Evolutionary conservation across 2,113 vertebrate genomes (phyloP).

Genomic region (Brachyistius frenatus): DNA sequence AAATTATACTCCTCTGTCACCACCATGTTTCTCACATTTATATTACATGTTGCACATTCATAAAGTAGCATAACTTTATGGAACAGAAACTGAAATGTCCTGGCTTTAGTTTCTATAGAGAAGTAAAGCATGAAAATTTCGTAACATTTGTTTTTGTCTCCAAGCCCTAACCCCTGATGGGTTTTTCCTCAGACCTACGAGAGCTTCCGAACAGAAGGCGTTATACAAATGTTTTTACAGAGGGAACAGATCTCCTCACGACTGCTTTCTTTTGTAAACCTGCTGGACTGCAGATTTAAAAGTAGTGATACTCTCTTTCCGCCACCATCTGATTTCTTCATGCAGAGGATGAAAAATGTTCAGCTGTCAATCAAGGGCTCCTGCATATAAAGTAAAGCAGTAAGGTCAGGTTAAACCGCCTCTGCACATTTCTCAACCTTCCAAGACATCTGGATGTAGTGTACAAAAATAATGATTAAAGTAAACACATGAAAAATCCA

Average conservation of each 20-base stretch:
- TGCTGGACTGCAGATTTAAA: not conserved
- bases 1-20: not conserved
- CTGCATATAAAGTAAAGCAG: conserved; percentile 67
- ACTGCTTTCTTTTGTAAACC: conserved; percentile 6
- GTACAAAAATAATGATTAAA: not conserved
- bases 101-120: too few species aligned
- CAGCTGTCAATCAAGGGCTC: conserved; percentile 72
- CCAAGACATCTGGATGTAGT: not conserved
- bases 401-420: not conserved
- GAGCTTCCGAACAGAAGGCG: not conserved
- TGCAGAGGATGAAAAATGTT: conserved; percentile 34
- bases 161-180: too few species aligned
- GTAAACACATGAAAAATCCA: not conserved
- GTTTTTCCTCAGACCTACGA: not conserved
- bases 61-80: too few species aligned
- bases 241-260: not conserved
- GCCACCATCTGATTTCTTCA: conserved; percentile 14
- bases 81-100: too few species aligned
- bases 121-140: too few species aligned
- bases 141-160: too few species aligned
- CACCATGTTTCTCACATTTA: not conserved
- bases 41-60: conserved; percentile 11
- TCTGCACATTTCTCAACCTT: conserved; percentile 7
- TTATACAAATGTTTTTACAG: not conserved
- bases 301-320: not conserved